phyloP scores from a whole-genome alignment of 2,888 invertebrate genomes.

The Rosalia funebris region DNA sequence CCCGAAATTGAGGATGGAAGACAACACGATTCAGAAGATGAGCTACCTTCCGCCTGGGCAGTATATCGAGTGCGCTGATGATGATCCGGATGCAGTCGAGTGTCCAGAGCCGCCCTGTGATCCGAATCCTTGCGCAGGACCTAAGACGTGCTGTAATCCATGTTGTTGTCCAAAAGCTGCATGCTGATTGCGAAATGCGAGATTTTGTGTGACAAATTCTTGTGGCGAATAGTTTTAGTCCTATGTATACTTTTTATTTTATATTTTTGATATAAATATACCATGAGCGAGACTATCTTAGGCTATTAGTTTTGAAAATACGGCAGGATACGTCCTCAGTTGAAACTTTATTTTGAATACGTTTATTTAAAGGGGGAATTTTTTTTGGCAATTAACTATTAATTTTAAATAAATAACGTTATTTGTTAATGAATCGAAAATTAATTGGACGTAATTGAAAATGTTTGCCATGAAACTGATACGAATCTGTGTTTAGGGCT shows the following conservation, averaged over 20 bases:
- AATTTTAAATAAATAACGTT: too few species aligned
- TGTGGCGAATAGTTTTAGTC: slow-evolving; percentile 1
- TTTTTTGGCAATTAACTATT: too few species aligned
- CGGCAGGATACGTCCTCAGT: too few species aligned
- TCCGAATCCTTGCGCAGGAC: slow-evolving; percentile 38
- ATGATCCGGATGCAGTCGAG: slow-evolving; percentile 67
- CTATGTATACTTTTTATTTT: not conserved
- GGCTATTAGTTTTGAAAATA: not conserved
- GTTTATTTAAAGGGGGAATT: too few species aligned
- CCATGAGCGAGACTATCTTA: not conserved
- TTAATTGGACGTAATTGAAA: too few species aligned
- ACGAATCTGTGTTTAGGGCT: too few species aligned
- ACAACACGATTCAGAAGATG: slow-evolving; percentile 70
- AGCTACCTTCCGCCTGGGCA: slow-evolving; percentile 72
- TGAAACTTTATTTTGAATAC: too few species aligned
- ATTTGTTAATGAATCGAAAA: too few species aligned
- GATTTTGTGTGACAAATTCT: slow-evolving; percentile 2
- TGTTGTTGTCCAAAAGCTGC: slow-evolving; percentile 62
- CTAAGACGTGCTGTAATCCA: slow-evolving; percentile 52
- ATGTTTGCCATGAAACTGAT: too few species aligned
- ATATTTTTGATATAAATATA: not conserved
- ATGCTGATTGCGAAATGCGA: slow-evolving; percentile 45
- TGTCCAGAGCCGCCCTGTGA: slow-evolving; percentile 55
- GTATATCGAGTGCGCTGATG: slow-evolving; percentile 68
- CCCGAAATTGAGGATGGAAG: slow-evolving; percentile 64